Conservation (phyloP, 2,797 vertebrate species). For the Hylomyscus alleni region DNA sequence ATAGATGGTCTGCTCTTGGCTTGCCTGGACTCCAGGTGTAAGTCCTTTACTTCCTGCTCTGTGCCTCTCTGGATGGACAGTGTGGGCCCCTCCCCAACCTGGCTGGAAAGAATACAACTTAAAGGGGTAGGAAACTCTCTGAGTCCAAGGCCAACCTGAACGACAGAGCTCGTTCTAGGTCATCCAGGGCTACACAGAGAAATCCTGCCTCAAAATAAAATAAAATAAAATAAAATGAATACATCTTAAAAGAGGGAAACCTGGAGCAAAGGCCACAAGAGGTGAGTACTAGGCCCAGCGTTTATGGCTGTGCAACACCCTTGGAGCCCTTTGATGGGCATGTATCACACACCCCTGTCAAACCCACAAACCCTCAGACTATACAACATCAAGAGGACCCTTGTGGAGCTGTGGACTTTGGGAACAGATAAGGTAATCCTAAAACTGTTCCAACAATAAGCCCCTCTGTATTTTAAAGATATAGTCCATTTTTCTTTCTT, state of each 20-base stretch:
- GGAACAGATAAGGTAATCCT: fast-evolving
- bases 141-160: not conserved
- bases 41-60: fast-evolving
- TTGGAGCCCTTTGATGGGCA: not conserved
- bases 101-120: not conserved
- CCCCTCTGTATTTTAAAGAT: not conserved
- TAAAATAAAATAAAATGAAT: not conserved
- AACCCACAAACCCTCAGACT: not conserved
- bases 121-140: not conserved
- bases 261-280: fast-evolving
- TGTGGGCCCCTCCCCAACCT: fast-evolving
- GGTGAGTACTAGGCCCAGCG: not conserved
- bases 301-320: not conserved
- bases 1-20: fast-evolving
- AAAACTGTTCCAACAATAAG: not conserved
- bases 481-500: fast-evolving
- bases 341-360: not conserved
- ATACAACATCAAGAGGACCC: fast-evolving
- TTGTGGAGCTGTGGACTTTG: not conserved
- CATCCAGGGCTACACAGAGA: not conserved
- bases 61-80: fast-evolving
- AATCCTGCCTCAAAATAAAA: not conserved
- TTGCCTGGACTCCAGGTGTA: not conserved
- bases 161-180: not conserved
- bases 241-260: not conserved